A percentile compares a stretch with the other conserved stretches of the same genome.
phyloP scores from a whole-genome alignment of 2,888 invertebrate species.

The Agrotis puta region DNA sequence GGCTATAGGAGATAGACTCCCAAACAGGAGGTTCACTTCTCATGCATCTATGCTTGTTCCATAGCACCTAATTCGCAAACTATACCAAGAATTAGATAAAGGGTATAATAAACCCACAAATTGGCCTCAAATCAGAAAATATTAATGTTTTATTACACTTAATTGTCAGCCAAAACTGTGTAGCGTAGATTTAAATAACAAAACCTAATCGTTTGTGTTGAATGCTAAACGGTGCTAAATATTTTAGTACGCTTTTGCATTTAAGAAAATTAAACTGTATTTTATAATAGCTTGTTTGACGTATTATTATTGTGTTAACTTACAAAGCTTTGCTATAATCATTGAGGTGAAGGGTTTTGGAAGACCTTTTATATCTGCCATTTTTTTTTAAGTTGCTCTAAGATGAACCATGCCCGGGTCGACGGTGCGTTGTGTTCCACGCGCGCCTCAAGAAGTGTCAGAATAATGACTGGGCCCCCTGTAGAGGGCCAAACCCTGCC shows the following conservation, averaged over 20 bases:
- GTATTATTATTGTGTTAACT: conserved; percentile 3
- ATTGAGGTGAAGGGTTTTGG: neutral
- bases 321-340: neutral
- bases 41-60: neutral
- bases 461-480: no score
- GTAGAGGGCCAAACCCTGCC: no score
- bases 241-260: conserved; percentile 33
- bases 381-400: no score
- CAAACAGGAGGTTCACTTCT: neutral
- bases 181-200: conserved; percentile 14
- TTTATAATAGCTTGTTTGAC: conserved; percentile 3
- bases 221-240: conserved; percentile 37
- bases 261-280: conserved; percentile 14
- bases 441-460: no score
- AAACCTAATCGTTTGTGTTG: conserved; percentile 20
- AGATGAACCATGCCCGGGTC: no score
- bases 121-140: conserved; percentile 62
- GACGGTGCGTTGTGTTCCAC: no score
- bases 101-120: conserved; percentile 64
- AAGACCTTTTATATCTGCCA: neutral
- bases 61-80: conserved; percentile 53
- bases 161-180: conserved; percentile 63
- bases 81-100: conserved; percentile 60
- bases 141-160: conserved; percentile 70
- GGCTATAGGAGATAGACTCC: neutral